Evolutionary conservation across 2,113 vertebrate genomes (phyloP), one percentile per base, ranked within the genome.

Genomic region (Herpetotheres cachinnans): DNA sequence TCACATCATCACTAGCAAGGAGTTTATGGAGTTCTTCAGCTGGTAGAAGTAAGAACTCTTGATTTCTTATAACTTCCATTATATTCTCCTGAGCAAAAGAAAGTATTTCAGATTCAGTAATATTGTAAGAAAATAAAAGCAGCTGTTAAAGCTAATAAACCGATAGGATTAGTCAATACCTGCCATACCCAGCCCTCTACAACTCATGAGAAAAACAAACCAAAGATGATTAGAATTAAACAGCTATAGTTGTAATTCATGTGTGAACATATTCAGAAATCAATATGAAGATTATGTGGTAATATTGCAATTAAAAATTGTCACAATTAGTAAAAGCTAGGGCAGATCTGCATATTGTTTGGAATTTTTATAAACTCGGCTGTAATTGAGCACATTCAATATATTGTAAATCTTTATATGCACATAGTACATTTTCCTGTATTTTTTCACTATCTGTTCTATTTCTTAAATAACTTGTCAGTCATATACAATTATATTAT

Each of bases 41-140:
- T 4, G 98, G 98, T 65, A 98, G 96, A 81, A 98, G 98, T 86
- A 98, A 97, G 96, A 98, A 98, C 74, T 98, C 98, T 96, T 98
- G 98, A 95, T 98, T 98, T 97, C 97, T 97, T 87, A 98, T 98
- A 87, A 98, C 98, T 97, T 98, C 98, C 97, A 98, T 98, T 97
- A 98, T 98, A 69, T 98, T 98, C 81, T 98, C 98, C 98, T 98
- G 93, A 47, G 55, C 97, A 95, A 25, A 86, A 73, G 44, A 89
- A 94, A 82, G 6, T 16, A 95, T 63, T 95, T 97, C 84, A 95
- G 65, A 90, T 86, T 97, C 38, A 93, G 49, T 90, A 95, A 95
- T 69, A 82, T 6, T 44, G n/a, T 19, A 93, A 91, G 14, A 76
- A 73, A 94, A 89, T 73, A 89, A 63, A 93, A 94, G 86, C 58